Evolutionary conservation across 2,797 vertebrate genomes (phyloP), one percentile per base, ranked within the genome.

Genomic region (Gallinago stenura): DNA sequence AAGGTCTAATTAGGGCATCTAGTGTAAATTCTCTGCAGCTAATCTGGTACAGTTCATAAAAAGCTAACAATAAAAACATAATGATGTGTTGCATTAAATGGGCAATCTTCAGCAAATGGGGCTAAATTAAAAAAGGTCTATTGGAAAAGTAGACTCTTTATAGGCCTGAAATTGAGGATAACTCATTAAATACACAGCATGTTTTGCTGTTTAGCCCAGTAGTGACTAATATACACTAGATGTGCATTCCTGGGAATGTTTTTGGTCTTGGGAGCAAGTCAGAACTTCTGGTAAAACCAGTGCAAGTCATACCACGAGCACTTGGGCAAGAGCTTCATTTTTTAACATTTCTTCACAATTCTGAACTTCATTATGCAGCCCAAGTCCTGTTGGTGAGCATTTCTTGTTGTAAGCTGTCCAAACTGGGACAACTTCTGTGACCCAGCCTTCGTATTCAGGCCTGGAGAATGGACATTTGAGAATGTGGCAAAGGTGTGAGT

Each of bases 41-140:
- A 96, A 92, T 97, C 92, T 94, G 86, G 92, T 94, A 91, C 94
- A 86, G 87, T 97, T 97, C 96, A 96, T 93, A 96, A 97, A 97
- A 97, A 95, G 86, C 93, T 75, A 97, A 94, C 94, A 92, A 95
- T 96, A 97, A 97, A 83, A 94, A 64, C 91, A 97, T 95, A 94
- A 91, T 96, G 95, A 94, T 81, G 96, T 97, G 94, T 97, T 95
- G 96, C 95, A 96, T 97, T 97, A 96, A 97, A 95, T 96, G 90
- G 90, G 92, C 94, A 95, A 95, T 97, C 94, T 96, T 97, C 90
- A 95, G 72, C 83, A 94, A 97, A 93, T 95, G 78, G 79, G 88
- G 53, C 86, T 94, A 94, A 95, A 97, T 97, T 96, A 85, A 91
- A 96, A 95, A 97, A 97, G 75, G 61, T 95, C 91, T 93, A 37